Conservation (phyloP, 2,113 vertebrate genomes). For the Smithornis capensis region DNA sequence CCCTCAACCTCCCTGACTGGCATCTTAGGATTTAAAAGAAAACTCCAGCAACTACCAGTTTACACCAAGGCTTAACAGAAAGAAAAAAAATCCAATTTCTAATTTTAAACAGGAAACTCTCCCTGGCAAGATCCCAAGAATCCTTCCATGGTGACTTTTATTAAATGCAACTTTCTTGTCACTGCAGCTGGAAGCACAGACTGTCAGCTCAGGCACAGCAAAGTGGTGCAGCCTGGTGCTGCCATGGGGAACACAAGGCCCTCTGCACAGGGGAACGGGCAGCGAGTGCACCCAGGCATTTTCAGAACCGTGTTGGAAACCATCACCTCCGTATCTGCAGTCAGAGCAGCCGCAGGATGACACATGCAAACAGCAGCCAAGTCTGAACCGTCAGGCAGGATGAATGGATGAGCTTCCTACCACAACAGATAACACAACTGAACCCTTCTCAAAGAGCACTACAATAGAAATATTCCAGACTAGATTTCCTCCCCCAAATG, state of each 20-base stretch:
- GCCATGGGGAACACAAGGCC: accelerated
- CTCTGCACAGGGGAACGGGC: background rate
- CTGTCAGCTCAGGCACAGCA: background rate
- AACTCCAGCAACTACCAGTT: constrained; percentile 4
- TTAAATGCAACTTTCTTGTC: background rate
- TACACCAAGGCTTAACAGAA: background rate
- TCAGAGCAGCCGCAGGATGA: background rate
- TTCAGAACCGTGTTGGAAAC: background rate
- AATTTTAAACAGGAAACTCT: constrained; percentile 52
- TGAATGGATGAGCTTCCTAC: background rate
- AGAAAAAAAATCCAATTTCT: background rate
- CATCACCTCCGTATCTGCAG: background rate
- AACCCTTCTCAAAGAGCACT: accelerated
- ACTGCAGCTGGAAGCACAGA: background rate
- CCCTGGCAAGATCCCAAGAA: constrained; percentile 37
- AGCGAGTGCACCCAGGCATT: background rate
- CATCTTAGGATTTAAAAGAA: background rate
- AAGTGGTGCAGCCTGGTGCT: background rate
- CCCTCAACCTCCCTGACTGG: accelerated
- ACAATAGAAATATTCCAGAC: background rate
- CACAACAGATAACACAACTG: background rate
- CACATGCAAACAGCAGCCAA: constrained; percentile 33
- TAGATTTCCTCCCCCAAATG: background rate
- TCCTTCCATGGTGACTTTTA: background rate
- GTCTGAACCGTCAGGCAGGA: background rate